Evolutionary conservation across 2,113 vertebrate species (phyloP).

Genomic region (Bubo scandiacus): DNA sequence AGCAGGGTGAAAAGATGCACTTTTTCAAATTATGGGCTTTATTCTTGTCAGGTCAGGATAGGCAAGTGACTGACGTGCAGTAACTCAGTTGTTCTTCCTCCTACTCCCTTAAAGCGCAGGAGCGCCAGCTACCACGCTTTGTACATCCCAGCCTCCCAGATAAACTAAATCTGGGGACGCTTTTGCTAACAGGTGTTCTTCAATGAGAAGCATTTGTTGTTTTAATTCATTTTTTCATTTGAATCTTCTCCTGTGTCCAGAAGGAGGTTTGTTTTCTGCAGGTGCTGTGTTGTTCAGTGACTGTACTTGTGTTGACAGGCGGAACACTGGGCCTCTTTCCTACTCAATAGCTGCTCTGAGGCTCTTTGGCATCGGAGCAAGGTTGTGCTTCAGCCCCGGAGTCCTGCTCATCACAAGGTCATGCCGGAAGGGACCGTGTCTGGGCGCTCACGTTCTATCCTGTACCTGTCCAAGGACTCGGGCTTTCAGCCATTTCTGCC

Average conservation of each 20-base stretch:
- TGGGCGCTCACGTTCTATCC: neutral
- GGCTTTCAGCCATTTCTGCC: neutral
- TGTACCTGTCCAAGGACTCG: no score
- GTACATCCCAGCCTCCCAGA: neutral
- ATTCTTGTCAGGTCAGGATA: neutral
- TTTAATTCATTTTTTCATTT: neutral
- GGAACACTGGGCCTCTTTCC: fast-evolving
- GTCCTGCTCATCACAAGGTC: neutral
- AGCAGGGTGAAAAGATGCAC: neutral
- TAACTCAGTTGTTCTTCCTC: no score
- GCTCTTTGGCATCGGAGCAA: neutral
- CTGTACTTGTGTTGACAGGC: neutral
- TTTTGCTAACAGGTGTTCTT: neutral
- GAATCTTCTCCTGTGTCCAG: neutral
- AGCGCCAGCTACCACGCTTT: fast-evolving
- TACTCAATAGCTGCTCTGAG: neutral
- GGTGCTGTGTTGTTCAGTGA: neutral
- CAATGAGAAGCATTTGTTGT: neutral
- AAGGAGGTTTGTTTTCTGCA: neutral
- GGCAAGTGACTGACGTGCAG: fast-evolving
- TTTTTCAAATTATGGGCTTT: neutral
- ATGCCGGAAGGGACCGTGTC: neutral
- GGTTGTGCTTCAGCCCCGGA: neutral
- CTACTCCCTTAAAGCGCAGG: neutral
- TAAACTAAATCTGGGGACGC: fast-evolving